Base-by-base conservation (phyloP, 2,113 vertebrate genomes). In the Pseudolaguvia tuberculata region DNA sequence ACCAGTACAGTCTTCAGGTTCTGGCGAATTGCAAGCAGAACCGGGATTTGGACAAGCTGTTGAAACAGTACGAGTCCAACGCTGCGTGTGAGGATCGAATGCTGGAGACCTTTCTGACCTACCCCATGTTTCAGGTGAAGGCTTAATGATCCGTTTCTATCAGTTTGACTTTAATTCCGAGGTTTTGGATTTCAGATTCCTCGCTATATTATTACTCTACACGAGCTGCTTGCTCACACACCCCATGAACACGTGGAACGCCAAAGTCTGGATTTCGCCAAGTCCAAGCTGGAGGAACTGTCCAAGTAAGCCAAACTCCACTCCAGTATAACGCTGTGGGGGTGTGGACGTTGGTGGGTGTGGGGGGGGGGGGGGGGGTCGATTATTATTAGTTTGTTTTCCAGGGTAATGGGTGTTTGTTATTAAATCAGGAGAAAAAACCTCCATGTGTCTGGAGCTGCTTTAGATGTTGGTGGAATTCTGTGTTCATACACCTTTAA, bases 1-100 rank as follows among this genome's bases (percentile, higher is more conserved):
- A 99, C 84, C 97, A 99, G 73, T 99, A 98, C 82, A 99, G 97
- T 86, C 92, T 98, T 70, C 96, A 98, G 88, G 95, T 99, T 50
- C 91, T 99, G 71, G 95, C 97, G 84, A 98, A 97, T 88, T 99
- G 97, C 83, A 99, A 99, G 84, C 97, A 99, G 91, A 99, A 99
- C 90, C 89, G 97, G 85, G 97, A 98, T 90, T 99, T 99, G 81
- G 97, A 99, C 92, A 99, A 99, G 86, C 93, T 98, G 73, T 88
- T 98, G 79, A 98, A 99, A 86, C 96, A 98, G 79, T 98, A 99
- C 12, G 97, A 99, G 88, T 91, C 94, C 70, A 99, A 99, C 56
- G 93, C 95, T 2, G 95, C 95, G 67, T 99, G 97, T 75, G 97
- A 99, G 78, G 95, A 93, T 3, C 83, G 97, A 80, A 99, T 98